Base-by-base conservation (phyloP, 1,140 invertebrate species). In the Epicauta chinensis region DNA sequence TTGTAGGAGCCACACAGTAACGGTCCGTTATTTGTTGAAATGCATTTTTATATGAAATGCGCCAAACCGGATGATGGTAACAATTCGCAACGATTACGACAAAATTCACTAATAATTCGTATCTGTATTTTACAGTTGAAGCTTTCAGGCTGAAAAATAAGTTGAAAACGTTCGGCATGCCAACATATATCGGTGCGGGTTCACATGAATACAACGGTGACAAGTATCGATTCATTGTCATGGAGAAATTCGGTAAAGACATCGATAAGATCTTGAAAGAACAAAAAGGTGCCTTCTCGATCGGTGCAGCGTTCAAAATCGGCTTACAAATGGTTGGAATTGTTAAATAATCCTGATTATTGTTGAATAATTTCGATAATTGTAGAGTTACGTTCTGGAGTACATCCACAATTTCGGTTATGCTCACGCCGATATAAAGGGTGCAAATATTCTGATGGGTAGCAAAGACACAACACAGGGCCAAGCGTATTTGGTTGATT, bases 1-100 rank as follows among this genome's bases (percentile, higher is more conserved):
- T 71, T 73, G 34, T 63, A 93, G 88, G 93, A 96, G 77, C 92
- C 92, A 13, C 85, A 90, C 74, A 82, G 77, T 44, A 97, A 95
- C 81, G 93, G 93, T 1, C 93, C 93, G 10, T 70, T 97, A 1
- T 97, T 96, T 77, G 89, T 94, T 42, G 93, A 97, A 77, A 91
- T 93, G 77, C 85, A 94, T 74, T 96, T 96, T 73, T 97, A 96
- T 69, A 83, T 93, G 68, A 79, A 89, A 63, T 87, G 87, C 71
- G 87, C 84, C 6, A 93, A 88, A 72, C 71, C 78, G 63, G 84
- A 86, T 61, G 83, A 87, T 55, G 83, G 87, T 91, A 49, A 4
- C 31, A 13, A 49, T 48, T 52, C 37, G n/a, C n/a, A 15, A 39
- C 14, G 36, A 6, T 37, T 12, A 4, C 4, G 6, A 15, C 34